These are phyloP conservation scores for Amorpha juglandis DNA, from an alignment of 2,888 invertebrate genomes.

Conservation along the genomic window DNA sequence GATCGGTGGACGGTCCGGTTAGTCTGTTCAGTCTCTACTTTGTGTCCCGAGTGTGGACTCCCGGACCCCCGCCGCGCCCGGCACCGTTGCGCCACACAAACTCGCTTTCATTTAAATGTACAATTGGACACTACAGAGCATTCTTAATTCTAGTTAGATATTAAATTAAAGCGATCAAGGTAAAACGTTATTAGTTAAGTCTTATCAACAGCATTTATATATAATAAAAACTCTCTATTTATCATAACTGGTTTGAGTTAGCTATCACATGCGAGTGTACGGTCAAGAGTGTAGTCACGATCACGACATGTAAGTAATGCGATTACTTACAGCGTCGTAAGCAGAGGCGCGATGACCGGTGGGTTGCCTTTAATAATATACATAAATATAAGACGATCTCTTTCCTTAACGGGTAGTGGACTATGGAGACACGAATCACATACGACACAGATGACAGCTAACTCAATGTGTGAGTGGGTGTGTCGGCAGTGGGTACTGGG, in stretches of 20 bases:
- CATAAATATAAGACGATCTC: too few species aligned
- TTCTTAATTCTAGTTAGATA: constrained; percentile 63
- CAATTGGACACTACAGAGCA: constrained; percentile 69
- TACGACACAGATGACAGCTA: neutral
- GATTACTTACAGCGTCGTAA: too few species aligned
- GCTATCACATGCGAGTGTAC: neutral
- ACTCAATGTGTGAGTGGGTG: neutral
- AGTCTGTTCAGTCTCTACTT: too few species aligned
- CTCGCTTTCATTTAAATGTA: constrained; percentile 41
- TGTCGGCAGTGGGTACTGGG: neutral
- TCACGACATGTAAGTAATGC: too few species aligned
- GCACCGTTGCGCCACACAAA: neutral
- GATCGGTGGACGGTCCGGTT: neutral
- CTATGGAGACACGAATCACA: too few species aligned
- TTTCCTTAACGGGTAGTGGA: too few species aligned
- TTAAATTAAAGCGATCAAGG: constrained; percentile 68
- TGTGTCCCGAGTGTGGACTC: neutral
- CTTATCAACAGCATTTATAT: constrained; percentile 28
- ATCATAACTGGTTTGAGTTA: neutral
- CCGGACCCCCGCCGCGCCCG: neutral
- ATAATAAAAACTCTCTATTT: constrained; percentile 12
- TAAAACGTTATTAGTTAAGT: constrained; percentile 26
- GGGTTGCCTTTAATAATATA: too few species aligned
- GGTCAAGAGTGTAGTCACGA: too few species aligned
- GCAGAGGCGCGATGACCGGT: too few species aligned